A percentile compares a stretch with the other conserved stretches of the same genome.
phyloP scores from a whole-genome alignment of 2,888 invertebrate genomes.

The Melinaea menophilus region DNA sequence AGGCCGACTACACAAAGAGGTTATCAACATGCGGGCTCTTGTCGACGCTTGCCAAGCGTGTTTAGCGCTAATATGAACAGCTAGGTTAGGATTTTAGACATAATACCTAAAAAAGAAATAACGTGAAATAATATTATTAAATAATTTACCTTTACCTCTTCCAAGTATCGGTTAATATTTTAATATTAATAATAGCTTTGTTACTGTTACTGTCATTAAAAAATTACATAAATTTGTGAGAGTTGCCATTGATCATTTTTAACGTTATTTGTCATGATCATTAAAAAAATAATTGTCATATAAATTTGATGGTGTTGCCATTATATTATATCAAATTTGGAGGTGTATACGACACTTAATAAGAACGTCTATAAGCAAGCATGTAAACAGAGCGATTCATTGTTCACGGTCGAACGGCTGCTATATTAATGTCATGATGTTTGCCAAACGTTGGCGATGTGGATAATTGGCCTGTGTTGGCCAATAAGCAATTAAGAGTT shows the following conservation, averaged over 20 bases:
- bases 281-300: too few species aligned
- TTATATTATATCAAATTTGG: not conserved
- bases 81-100: constrained; percentile 20
- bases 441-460: constrained; percentile 33
- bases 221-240: too few species aligned
- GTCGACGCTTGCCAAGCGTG: constrained; percentile 25
- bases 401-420: constrained; percentile 35
- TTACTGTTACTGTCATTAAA: too few species aligned
- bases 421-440: constrained; percentile 36
- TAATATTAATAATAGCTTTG: too few species aligned
- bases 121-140: too few species aligned
- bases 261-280: too few species aligned
- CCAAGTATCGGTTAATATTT: too few species aligned
- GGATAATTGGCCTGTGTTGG: constrained; percentile 33
- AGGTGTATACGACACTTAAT: constrained; percentile 1
- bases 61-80: constrained; percentile 24
- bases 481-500: constrained; percentile 26
- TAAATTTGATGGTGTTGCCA: too few species aligned
- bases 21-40: constrained; percentile 24
- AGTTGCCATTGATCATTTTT: too few species aligned
- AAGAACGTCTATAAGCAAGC: constrained; percentile 11
- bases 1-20: constrained; percentile 22
- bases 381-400: constrained; percentile 35
- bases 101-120: constrained; percentile 10
- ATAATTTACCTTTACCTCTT: too few species aligned